These are phyloP conservation scores for Brachypterus glaber DNA, from an alignment of 2,888 invertebrate genomes.

Conservation along the genomic window DNA sequence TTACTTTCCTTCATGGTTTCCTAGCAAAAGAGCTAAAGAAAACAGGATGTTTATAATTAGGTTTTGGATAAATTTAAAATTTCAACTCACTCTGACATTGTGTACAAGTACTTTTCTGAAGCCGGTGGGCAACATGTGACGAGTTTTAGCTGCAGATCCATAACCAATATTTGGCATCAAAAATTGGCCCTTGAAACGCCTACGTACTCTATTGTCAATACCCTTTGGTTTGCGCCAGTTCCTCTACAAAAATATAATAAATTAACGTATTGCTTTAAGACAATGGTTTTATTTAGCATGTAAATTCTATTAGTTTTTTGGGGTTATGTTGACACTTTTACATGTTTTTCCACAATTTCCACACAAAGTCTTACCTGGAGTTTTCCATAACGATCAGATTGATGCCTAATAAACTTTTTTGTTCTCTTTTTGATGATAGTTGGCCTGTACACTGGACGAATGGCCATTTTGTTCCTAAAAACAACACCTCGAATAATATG, in stretches of 20 bases:
- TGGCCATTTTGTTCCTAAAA: slow-evolving; percentile 55
- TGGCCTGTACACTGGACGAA: slow-evolving; percentile 80
- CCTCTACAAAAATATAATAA: slow-evolving; percentile 47
- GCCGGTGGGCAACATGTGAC: slow-evolving; percentile 95
- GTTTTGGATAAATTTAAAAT: no score
- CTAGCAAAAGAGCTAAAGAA: no score
- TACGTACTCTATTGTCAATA: slow-evolving; percentile 99
- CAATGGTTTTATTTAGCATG: no score
- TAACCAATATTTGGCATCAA: slow-evolving; percentile 99
- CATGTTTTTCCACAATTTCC: slow-evolving; percentile 3
- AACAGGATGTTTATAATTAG: not conserved
- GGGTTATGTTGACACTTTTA: not conserved
- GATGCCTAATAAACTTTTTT: slow-evolving; percentile 97
- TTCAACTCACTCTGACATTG: slow-evolving; percentile 61
- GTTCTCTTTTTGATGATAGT: slow-evolving; percentile 94
- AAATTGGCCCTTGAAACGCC: slow-evolving; percentile 98
- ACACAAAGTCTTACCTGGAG: slow-evolving; percentile 58
- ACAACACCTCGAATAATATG: not conserved
- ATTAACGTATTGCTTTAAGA: slow-evolving; percentile 3
- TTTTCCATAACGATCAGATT: slow-evolving; percentile 96
- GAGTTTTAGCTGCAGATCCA: slow-evolving; percentile 88
- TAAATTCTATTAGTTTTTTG: no score
- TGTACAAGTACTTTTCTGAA: slow-evolving; percentile 92
- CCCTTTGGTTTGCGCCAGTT: slow-evolving; percentile 99
- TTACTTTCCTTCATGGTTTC: no score